Conservation (phyloP, 2,113 vertebrate species). For the Lampris incognitus region DNA sequence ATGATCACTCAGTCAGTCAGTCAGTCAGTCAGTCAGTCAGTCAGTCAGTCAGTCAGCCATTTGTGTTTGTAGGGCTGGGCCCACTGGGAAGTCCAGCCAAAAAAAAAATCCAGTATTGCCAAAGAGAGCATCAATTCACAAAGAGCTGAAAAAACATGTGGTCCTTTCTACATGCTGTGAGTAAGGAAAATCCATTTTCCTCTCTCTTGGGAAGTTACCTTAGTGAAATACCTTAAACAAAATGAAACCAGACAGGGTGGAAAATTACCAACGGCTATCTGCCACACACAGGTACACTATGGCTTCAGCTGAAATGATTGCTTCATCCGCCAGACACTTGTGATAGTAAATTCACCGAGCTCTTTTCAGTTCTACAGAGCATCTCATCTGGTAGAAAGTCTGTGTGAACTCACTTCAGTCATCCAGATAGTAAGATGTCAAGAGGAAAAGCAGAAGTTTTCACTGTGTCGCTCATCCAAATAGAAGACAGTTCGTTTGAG, state of each 20-base stretch:
- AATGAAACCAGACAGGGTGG: conserved; percentile 18
- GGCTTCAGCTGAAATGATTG: conserved; percentile 11
- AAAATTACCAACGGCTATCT: background rate
- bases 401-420: too few relatives aligned
- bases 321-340: background rate
- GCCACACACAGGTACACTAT: conserved; percentile 1
- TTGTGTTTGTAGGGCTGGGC: too few relatives aligned
- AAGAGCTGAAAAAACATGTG: conserved; percentile 6
- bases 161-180: background rate
- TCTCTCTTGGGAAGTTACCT: conserved; percentile 4
- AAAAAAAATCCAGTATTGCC: conserved; percentile 7
- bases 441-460: too few relatives aligned
- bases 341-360: background rate
- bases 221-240: conserved; percentile 2
- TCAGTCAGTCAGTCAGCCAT: too few relatives aligned
- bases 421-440: too few relatives aligned
- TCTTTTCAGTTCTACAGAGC: background rate
- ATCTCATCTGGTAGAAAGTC: conserved; percentile 21
- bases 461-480: too few relatives aligned
- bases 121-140: conserved; percentile 22
- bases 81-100: too few relatives aligned
- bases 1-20: too few relatives aligned
- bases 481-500: too few relatives aligned
- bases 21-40: too few relatives aligned
- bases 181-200: conserved; percentile 2